Conservation (phyloP, 2,113 vertebrate genomes). For the Misgurnus mizolepis region DNA sequence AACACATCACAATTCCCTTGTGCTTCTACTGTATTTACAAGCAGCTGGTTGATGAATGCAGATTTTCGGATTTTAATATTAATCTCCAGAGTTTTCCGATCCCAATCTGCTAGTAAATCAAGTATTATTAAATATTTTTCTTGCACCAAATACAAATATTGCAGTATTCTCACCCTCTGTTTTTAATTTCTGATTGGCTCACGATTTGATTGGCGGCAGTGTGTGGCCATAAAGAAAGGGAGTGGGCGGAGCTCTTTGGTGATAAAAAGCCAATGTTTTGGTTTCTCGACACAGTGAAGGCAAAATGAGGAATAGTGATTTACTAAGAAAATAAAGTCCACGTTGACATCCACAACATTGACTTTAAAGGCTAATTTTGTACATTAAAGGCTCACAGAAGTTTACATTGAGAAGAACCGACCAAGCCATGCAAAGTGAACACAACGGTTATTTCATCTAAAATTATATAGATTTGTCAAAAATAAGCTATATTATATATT, state of each 20-base stretch:
- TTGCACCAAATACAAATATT: not conserved
- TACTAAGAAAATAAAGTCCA: constrained; percentile 27
- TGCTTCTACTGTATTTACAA: not conserved
- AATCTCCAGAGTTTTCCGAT: not conserved
- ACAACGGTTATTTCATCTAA: constrained; percentile 7
- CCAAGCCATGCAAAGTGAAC: constrained; percentile 28
- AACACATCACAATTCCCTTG: not conserved
- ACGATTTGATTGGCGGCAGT: not conserved
- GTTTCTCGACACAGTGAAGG: constrained; percentile 33
- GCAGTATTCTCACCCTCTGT: not conserved
- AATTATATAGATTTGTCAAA: constrained; percentile 22
- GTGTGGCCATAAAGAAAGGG: constrained; percentile 7
- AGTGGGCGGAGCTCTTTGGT: constrained; percentile 29
- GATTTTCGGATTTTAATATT: not conserved
- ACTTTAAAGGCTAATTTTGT: constrained; percentile 22
- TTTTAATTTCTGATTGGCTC: constrained; percentile 2
- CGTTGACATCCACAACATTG: constrained; percentile 10
- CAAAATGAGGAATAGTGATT: constrained; percentile 24
- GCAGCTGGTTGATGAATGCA: constrained; percentile 2
- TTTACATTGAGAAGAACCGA: constrained; percentile 12
- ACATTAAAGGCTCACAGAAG: not conserved
- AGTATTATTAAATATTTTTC: not conserved
- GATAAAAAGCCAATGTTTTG: constrained; percentile 39
- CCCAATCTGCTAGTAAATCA: not conserved
- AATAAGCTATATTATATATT: constrained; percentile 15